Evolutionary conservation across 2,113 vertebrate species (phyloP).

Genomic region (Campylomormyrus tamandua): DNA sequence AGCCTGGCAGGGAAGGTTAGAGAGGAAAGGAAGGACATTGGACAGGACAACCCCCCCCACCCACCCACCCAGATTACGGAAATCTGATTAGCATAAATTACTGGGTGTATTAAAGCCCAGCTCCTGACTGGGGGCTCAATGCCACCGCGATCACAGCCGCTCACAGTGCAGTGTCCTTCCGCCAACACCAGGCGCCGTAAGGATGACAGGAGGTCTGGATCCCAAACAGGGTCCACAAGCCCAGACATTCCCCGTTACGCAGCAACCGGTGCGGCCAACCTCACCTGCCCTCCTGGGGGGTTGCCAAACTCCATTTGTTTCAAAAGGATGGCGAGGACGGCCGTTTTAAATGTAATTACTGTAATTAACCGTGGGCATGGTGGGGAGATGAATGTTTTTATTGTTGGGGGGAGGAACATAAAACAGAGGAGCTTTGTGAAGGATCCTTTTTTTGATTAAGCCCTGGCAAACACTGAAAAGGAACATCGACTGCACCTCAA

Average conservation of each 20-base stretch:
- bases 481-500: neutral
- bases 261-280: neutral
- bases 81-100: constrained; percentile 15
- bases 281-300: neutral
- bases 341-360: neutral
- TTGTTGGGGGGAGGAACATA: neutral
- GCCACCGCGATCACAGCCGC: neutral
- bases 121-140: neutral
- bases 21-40: neutral
- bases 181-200: neutral
- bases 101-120: neutral
- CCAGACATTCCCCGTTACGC: neutral
- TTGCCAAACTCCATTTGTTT: neutral
- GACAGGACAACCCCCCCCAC: neutral
- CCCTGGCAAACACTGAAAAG: neutral
- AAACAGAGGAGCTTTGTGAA: neutral
- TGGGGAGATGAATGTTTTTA: neutral
- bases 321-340: neutral
- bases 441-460: neutral
- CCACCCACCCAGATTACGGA: neutral
- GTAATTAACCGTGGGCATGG: neutral
- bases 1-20: neutral
- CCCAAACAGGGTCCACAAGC: neutral
- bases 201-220: neutral
- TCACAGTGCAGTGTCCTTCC: neutral